A percentile compares a stretch with the other conserved stretches of the same genome.
Conservation (phyloP, 64 coral and sea anemone species). For the Actinia tenebrosa region DNA sequence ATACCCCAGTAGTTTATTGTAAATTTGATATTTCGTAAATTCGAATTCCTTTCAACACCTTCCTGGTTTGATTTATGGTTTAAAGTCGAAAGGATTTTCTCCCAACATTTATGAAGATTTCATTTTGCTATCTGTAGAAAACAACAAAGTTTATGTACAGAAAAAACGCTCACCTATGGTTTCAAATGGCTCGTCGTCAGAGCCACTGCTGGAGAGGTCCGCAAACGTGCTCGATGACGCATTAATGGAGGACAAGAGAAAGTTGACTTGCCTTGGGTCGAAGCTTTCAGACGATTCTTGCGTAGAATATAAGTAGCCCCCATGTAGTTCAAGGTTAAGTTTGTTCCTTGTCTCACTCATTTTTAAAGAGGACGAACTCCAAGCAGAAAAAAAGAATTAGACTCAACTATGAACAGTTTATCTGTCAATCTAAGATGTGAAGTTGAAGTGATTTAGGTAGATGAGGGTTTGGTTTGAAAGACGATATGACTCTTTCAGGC, state of each 20-base stretch:
- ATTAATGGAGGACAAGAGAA: not conserved
- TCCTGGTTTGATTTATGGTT: not conserved
- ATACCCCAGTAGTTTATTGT: not conserved
- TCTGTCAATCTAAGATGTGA: not conserved
- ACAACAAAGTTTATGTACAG: not conserved
- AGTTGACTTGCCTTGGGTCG: not conserved
- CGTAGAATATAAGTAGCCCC: not conserved
- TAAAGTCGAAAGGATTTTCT: not conserved
- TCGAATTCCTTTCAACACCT: slow-evolving; percentile 2
- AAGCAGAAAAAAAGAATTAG: not conserved
- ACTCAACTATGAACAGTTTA: not conserved
- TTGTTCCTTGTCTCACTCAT: not conserved
- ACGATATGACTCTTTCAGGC: not conserved
- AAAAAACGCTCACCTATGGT: slow-evolving; percentile 43
- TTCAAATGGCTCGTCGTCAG: slow-evolving; percentile 42
- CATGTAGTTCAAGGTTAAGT: not conserved
- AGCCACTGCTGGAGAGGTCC: slow-evolving; percentile 24
- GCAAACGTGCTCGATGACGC: not conserved
- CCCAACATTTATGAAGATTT: not conserved
- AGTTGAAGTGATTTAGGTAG: no score
- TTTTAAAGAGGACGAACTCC: not conserved
- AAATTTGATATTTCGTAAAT: not conserved
- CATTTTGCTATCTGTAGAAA: not conserved
- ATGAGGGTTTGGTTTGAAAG: not conserved
- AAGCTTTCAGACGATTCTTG: not conserved